phyloP scores from a whole-genome alignment of 2,888 invertebrate species.

The Diadromus collaris region DNA sequence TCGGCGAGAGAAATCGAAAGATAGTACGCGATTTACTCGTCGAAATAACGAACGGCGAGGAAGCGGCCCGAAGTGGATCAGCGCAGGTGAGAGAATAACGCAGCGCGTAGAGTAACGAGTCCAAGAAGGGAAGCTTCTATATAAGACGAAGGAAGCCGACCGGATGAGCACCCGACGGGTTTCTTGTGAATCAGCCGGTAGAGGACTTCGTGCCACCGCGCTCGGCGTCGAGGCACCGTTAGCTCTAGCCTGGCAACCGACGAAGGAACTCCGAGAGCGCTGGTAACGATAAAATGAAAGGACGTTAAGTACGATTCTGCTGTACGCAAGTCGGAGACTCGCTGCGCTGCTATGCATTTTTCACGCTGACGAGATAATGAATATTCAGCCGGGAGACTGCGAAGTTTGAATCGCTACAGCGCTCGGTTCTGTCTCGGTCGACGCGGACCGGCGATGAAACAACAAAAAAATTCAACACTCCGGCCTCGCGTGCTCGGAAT shows the following conservation, averaged over 20 bases:
- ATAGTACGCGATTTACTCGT: not conserved
- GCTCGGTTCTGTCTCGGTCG: not conserved
- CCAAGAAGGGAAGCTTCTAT: constrained; percentile 4
- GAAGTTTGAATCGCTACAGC: constrained; percentile 23
- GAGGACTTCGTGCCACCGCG: constrained; percentile 40
- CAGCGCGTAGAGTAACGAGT: constrained; percentile 17
- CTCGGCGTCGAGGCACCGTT: constrained; percentile 70
- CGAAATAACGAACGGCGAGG: constrained; percentile 7
- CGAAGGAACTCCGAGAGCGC: constrained; percentile 58
- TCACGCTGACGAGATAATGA: constrained; percentile 44
- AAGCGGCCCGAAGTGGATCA: constrained; percentile 42
- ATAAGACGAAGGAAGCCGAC: constrained; percentile 48
- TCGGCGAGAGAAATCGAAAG: constrained; percentile 2
- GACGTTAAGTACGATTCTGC: constrained; percentile 49
- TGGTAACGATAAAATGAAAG: constrained; percentile 56
- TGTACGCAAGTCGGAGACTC: constrained; percentile 3
- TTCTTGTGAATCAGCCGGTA: constrained; percentile 57
- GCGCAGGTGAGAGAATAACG: constrained; percentile 33
- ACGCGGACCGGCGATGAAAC: not conserved
- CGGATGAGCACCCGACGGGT: constrained; percentile 43
- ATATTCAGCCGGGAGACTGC: constrained; percentile 46
- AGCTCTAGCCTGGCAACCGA: constrained; percentile 75
- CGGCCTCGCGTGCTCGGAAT: not conserved
- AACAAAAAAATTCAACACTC: not conserved
- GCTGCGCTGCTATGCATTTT: constrained; percentile 54